These are phyloP conservation scores for Scyliorhinus canicula DNA, from an alignment of 2,797 vertebrate species.

Conservation along the genomic window DNA sequence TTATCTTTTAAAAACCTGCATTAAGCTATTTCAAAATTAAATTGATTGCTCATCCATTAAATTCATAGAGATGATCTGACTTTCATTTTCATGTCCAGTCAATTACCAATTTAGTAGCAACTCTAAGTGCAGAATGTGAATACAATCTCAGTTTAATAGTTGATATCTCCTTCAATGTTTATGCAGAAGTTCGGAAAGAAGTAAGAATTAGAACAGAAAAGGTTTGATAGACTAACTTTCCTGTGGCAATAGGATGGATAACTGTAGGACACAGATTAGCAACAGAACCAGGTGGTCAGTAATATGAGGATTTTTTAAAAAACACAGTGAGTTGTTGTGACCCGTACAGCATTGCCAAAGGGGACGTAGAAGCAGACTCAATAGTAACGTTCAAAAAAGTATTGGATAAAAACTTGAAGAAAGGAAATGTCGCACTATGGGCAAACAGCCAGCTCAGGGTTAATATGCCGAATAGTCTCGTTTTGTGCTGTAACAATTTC, in stretches of 20 bases:
- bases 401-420: neutral
- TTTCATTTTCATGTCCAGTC: neutral
- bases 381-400: neutral
- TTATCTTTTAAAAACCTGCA: neutral
- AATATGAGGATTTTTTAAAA: neutral
- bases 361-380: neutral
- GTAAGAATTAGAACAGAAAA: neutral
- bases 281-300: neutral
- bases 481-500: no score
- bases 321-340: neutral
- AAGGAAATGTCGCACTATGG: neutral
- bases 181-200: neutral
- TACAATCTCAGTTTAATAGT: neutral
- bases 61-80: constrained; percentile 15
- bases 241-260: neutral
- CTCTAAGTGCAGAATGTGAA: neutral
- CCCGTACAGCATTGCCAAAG: neutral
- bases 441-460: no score
- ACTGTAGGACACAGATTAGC: neutral
- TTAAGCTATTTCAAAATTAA: neutral
- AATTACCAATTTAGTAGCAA: neutral
- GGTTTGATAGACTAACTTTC: neutral
- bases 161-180: neutral
- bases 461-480: no score
- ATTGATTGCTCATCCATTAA: neutral